phyloP scores from a whole-genome alignment of 2,113 vertebrate species.

The Tursiops truncatus region DNA sequence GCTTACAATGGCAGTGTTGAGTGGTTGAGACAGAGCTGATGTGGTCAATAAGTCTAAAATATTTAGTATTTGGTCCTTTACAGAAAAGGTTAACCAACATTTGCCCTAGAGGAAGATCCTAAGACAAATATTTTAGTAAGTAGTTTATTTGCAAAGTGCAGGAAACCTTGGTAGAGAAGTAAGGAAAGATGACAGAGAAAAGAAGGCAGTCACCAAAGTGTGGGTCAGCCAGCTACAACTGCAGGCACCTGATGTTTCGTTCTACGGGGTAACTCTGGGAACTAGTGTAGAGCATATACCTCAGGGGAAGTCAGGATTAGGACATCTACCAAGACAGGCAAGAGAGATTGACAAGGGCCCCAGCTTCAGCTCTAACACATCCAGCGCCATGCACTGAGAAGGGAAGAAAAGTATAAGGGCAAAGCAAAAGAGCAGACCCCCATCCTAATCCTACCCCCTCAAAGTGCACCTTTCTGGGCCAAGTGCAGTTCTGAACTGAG shows the following conservation, averaged over 20 bases:
- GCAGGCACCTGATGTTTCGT: background rate
- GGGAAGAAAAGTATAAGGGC: background rate
- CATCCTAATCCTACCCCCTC: background rate
- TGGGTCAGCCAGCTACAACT: background rate
- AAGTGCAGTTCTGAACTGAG: background rate
- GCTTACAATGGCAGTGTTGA: background rate
- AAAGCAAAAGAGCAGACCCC: background rate
- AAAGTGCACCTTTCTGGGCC: background rate
- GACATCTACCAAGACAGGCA: background rate
- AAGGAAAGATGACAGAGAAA: background rate
- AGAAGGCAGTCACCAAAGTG: background rate
- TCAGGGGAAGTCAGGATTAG: background rate
- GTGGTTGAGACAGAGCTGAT: background rate
- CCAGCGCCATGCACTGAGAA: background rate
- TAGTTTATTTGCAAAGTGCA: background rate
- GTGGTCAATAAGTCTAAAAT: background rate
- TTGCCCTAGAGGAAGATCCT: background rate
- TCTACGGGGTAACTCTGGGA: background rate
- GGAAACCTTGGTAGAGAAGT: background rate
- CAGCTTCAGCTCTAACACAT: background rate
- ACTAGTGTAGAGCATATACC: background rate
- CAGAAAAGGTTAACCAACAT: background rate
- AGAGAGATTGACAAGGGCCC: background rate
- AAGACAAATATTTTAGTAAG: background rate
- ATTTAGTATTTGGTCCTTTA: background rate